Conservation (phyloP, 2,888 invertebrate genomes). For the Sesia bembeciformis region DNA sequence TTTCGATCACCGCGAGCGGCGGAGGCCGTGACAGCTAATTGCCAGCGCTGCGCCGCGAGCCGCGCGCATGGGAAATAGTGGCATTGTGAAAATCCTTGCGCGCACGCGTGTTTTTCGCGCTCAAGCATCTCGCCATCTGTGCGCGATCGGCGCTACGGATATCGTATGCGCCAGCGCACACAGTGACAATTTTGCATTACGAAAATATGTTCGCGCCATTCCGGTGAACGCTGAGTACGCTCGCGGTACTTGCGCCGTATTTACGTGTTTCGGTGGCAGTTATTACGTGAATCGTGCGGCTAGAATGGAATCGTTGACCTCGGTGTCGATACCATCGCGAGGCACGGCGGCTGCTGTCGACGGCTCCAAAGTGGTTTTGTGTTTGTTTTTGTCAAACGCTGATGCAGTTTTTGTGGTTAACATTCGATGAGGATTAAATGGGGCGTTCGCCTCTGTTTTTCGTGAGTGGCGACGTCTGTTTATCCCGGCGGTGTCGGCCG, state of each 20-base stretch:
- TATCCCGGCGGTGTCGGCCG: constrained; percentile 1
- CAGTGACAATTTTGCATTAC: constrained; percentile 45
- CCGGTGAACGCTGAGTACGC: constrained; percentile 30
- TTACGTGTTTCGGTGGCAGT: constrained; percentile 28
- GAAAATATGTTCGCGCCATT: constrained; percentile 39
- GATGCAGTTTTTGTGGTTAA: constrained; percentile 18
- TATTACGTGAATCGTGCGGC: constrained; percentile 29
- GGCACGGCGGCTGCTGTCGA: constrained; percentile 18
- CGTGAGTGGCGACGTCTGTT: constrained; percentile 1
- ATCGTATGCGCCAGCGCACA: constrained; percentile 14
- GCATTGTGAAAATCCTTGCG: constrained; percentile 53
- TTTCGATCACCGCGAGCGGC: constrained; percentile 28
- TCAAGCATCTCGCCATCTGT: constrained; percentile 17
- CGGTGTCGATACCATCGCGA: constrained; percentile 27
- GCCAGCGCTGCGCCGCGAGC: constrained; percentile 15
- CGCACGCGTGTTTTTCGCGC: constrained; percentile 53
- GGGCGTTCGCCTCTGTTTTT: constrained; percentile 22
- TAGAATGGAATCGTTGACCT: constrained; percentile 56
- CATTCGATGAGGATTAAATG: constrained; percentile 1
- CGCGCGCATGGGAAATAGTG: constrained; percentile 47
- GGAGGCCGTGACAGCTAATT: constrained; percentile 12
- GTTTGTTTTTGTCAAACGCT: constrained; percentile 40
- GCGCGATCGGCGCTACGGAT: constrained; percentile 20
- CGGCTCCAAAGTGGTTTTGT: constrained; percentile 49
- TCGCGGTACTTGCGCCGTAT: constrained; percentile 21